Conservation (phyloP, 2,888 invertebrate species). For the Nineta flava region DNA sequence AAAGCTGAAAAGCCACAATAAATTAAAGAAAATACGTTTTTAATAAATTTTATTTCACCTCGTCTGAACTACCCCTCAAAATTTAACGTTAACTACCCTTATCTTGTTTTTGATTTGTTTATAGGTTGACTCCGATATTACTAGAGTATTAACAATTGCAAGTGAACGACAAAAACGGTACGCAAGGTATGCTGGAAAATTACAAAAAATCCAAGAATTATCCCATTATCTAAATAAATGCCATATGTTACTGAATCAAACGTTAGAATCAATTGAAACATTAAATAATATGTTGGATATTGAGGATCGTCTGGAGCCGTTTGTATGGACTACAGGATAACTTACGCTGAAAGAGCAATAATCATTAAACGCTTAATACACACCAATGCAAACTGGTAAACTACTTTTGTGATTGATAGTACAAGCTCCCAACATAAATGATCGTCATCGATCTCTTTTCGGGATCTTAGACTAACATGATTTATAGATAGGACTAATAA, state of each 20-base stretch:
- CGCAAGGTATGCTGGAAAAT: slow-evolving; percentile 70
- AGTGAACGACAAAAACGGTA: slow-evolving; percentile 72
- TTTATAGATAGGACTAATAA: too few relatives aligned
- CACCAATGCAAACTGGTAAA: neutral
- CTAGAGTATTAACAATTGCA: slow-evolving; percentile 47
- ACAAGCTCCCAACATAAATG: too few relatives aligned
- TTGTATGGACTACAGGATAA: slow-evolving; percentile 69
- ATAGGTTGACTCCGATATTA: slow-evolving; percentile 57
- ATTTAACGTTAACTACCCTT: neutral
- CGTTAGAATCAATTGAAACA: slow-evolving; percentile 69
- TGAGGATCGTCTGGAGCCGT: slow-evolving; percentile 71
- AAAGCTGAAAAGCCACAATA: too few relatives aligned
- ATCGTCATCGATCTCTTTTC: too few relatives aligned
- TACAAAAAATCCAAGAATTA: slow-evolving; percentile 68
- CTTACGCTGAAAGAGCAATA: neutral
- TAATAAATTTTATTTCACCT: neutral
- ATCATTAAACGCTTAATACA: too few relatives aligned
- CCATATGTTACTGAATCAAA: slow-evolving; percentile 66
- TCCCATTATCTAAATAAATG: slow-evolving; percentile 70
- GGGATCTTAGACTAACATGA: too few relatives aligned
- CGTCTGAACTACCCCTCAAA: neutral
- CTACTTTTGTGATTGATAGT: too few relatives aligned
- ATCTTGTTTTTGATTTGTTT: too few relatives aligned
- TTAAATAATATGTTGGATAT: slow-evolving; percentile 70
- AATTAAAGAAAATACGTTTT: neutral